A percentile compares a stretch with the other conserved stretches of the same genome.
These are phyloP conservation scores for Callipepla californica DNA, from an alignment of 2,113 vertebrate species.

Conservation along the genomic window DNA sequence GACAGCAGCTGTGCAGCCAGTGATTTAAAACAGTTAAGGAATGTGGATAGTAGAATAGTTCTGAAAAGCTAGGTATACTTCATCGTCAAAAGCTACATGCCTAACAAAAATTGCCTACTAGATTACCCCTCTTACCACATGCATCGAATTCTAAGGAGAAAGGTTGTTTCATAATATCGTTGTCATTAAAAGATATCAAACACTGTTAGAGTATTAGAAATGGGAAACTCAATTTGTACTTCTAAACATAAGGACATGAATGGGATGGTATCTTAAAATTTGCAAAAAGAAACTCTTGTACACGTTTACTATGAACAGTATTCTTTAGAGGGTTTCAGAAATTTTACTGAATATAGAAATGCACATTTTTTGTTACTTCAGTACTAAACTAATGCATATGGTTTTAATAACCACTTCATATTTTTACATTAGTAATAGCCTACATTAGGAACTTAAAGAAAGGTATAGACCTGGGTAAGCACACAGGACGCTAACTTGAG, in stretches of 20 bases:
- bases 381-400: background rate
- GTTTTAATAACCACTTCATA: background rate
- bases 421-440: background rate
- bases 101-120: background rate
- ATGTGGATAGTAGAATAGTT: background rate
- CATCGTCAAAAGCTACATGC: background rate
- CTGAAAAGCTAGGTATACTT: background rate
- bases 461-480: background rate
- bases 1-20: background rate
- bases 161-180: background rate
- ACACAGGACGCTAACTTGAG: rapidly evolving
- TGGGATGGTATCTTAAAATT: background rate
- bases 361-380: background rate
- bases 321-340: background rate
- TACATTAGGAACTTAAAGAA: background rate
- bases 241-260: background rate
- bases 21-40: background rate
- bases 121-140: background rate
- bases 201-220: background rate
- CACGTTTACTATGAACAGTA: background rate
- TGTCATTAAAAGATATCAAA: background rate
- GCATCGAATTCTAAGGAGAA: background rate
- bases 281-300: background rate
- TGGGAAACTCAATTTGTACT: background rate
- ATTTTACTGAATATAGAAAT: background rate